Base-by-base conservation (phyloP, 2,888 invertebrate species). In the Tuta absoluta region DNA sequence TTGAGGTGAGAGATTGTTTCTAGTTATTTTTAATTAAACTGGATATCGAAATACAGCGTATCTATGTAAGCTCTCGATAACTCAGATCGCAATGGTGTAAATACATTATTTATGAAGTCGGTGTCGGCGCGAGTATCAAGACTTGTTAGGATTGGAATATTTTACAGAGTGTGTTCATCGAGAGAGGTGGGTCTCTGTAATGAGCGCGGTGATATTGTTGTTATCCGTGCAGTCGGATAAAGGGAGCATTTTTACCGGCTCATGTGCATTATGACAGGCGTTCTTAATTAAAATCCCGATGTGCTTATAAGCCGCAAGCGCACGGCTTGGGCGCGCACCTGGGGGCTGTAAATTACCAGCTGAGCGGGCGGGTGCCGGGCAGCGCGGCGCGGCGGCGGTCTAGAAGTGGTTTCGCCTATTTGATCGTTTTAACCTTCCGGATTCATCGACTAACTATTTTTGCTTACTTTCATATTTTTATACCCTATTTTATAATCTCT, bases 211-310 rank as follows among this genome's bases (percentile, higher is more conserved):
- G 58, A 17, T 49, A 61, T 61, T 10, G 61, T 24, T 21, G 24
- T 21, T 48, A 17, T 5, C 49, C 48, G n/a, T 17, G 28, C 28
- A 1, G 61, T 28, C n/a, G 61, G 33, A 49, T 49, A 61, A 61
- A 14, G 37, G 2, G 38, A n/a, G 17, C 5, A n/a, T 41, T 59
- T 59, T 59, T 59, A 41, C 23, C 67, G 71, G 68, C 77, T 82
- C 77, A 75, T 78, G 79, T 80, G 80, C 76, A 77, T 82, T 83
- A 83, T 80, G 83, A 82, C 76, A 79, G 77, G 77, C 77, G 74
- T 82, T 81, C 81, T 85, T 90, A 90, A 90, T 91, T 90, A 89
- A 87, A 87, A 85, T 77, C 78, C 77, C 78, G 73, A 80, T 84
- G 81, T 83, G 78, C 81, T 83, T 85, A 78, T 83, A 86, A 86